Evolutionary conservation across 2,797 vertebrate species (phyloP), one percentile per base, ranked within the genome.

Genomic region (Apodemus agrarius): DNA sequence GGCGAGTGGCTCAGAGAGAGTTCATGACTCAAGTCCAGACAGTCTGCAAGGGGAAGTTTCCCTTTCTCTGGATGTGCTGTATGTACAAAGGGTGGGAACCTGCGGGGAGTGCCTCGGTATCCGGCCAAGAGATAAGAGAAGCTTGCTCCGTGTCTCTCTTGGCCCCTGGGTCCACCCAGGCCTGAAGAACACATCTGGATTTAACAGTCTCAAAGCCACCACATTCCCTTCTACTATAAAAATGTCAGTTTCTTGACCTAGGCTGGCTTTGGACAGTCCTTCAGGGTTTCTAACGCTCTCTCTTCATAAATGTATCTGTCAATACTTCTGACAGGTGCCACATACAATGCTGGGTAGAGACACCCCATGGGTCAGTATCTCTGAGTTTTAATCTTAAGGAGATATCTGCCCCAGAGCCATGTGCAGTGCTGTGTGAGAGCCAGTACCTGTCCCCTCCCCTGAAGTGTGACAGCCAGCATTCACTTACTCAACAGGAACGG

Each of bases 141-240:
- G 10, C 4, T 21, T 37, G 65, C 49, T 87, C 3, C 13, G 65
- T 19, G 1, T 40, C 43, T 2, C 61, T 65, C 57, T 91, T 49
- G 84, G 21, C 63, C 24, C 85, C 91, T 94, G 90, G 79, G 76
- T 95, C 43, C 75, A 93, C 1, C 75, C 1, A 17, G 74, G 43
- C 90, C 96, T 94, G 74, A 94, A 84, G 57, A 24, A 95, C 82
- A 89, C 34, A 4, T 59, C 52, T 65, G 67, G 75, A 80, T 17
- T 80, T 89, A 46, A 79, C 26, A 17, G 22, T 91, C 88, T 91
- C 69, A 13, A 24, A 96, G 34, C 19, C 75, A 63, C 63, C 79
- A 76, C 16, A 22, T 49, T 29, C 14, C 1, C 49, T 17, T 54
- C 61, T 9, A 26, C 72, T 57, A n/a, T 81, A 57, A 54, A 52